These are phyloP conservation scores for Pocillopora meandrina DNA, from an alignment of 92 coral and sea anemone species.

Conservation along the genomic window DNA sequence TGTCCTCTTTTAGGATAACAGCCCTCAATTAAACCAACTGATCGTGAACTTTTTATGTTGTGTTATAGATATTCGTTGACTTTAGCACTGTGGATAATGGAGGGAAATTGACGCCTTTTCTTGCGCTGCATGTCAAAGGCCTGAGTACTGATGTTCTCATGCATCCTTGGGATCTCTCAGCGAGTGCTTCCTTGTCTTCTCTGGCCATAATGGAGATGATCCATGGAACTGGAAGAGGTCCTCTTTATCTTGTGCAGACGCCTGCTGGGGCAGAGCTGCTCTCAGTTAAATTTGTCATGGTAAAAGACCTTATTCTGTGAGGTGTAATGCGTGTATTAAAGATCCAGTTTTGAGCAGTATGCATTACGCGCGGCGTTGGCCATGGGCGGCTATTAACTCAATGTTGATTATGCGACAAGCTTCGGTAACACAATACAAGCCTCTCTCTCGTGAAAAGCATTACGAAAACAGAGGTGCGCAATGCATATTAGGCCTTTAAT, in stretches of 20 bases:
- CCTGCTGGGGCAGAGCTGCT: constrained; percentile 88
- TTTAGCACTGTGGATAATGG: constrained; percentile 67
- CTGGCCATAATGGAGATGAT: constrained; percentile 85
- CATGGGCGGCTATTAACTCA: no score
- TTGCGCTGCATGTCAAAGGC: constrained; percentile 65
- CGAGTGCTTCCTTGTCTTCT: constrained; percentile 83
- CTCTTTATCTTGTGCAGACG: constrained; percentile 78
- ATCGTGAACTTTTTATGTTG: no score
- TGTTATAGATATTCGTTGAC: constrained; percentile 67
- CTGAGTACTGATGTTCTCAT: constrained; percentile 78
- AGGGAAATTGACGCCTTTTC: constrained; percentile 68
- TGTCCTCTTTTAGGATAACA: no score
- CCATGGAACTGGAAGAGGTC: constrained; percentile 81
- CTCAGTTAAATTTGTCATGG: constrained; percentile 77
- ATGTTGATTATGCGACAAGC: no score
- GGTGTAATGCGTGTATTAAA: background rate
- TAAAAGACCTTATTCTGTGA: background rate
- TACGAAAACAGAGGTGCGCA: no score
- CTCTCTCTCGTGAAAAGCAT: no score
- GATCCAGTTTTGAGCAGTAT: no score
- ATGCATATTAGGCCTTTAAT: no score
- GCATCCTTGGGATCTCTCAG: constrained; percentile 84
- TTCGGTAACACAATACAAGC: no score
- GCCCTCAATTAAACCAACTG: background rate
- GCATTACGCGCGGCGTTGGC: no score